Conservation (phyloP, 2,797 vertebrate genomes). For the Enteromius viviparus region DNA sequence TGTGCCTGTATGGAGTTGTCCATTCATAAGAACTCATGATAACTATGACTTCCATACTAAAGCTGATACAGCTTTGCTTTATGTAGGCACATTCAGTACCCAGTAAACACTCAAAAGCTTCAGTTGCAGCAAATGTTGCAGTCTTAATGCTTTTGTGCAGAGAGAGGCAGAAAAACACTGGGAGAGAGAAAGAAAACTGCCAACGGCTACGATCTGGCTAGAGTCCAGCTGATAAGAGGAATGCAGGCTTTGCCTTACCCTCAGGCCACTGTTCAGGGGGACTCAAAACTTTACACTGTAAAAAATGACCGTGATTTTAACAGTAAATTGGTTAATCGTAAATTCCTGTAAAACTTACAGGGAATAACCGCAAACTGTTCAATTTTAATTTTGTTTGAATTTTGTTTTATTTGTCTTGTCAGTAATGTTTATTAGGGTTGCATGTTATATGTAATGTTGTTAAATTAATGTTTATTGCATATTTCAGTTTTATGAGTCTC, state of each 20-base stretch:
- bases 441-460: no score
- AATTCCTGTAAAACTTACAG: no score
- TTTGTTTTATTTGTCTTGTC: no score
- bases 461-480: no score
- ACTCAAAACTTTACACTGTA: neutral
- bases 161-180: neutral
- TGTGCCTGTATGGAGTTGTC: neutral
- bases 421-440: no score
- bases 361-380: no score
- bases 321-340: no score
- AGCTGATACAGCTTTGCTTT: neutral
- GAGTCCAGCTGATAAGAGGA: constrained; percentile 36
- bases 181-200: neutral
- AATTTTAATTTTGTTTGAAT: no score
- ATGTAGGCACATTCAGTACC: neutral
- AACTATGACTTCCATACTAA: neutral
- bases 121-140: constrained; percentile 13
- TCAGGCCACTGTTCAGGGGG: constrained; percentile 17
- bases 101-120: neutral
- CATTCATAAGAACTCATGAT: neutral
- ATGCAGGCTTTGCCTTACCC: constrained; percentile 24
- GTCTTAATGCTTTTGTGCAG: constrained; percentile 16
- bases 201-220: neutral
- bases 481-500: no score
- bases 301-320: no score